Evolutionary conservation across 1,140 invertebrate species (phyloP).

Genomic region (Zaprionus gabonicus): DNA sequence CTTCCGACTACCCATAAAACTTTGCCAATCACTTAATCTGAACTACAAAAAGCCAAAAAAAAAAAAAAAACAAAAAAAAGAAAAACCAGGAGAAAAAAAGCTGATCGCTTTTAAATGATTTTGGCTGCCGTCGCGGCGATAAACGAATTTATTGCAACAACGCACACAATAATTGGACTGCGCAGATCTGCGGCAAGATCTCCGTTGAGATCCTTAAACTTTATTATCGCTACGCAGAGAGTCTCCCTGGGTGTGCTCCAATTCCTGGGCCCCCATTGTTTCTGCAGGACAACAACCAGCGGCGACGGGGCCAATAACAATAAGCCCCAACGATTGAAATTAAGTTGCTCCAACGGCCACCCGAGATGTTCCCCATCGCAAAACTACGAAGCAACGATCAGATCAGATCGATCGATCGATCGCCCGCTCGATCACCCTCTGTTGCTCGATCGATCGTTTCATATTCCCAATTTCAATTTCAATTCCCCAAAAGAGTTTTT

Average conservation of each 20-base stretch:
- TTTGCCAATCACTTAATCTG: slow-evolving; percentile 59
- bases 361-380: slow-evolving; percentile 32
- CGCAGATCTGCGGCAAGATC: slow-evolving; percentile 33
- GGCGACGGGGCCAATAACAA: slow-evolving; percentile 63
- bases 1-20: slow-evolving; percentile 40
- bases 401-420: neutral
- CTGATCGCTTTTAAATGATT: slow-evolving; percentile 80
- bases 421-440: slow-evolving; percentile 4
- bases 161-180: slow-evolving; percentile 79
- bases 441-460: slow-evolving; percentile 19
- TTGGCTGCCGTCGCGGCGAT: slow-evolving; percentile 77
- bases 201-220: slow-evolving; percentile 64
- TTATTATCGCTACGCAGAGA: slow-evolving; percentile 60
- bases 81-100: slow-evolving; percentile 22
- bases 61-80: slow-evolving; percentile 6
- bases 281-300: slow-evolving; percentile 24
- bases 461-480: slow-evolving; percentile 35
- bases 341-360: slow-evolving; percentile 74
- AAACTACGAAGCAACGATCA: slow-evolving; percentile 14
- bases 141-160: slow-evolving; percentile 84
- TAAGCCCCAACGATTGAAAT: slow-evolving; percentile 75
- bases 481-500: slow-evolving; percentile 18
- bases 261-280: slow-evolving; percentile 42
- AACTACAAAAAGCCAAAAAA: slow-evolving; percentile 32
- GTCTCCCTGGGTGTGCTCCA: slow-evolving; percentile 67